Conservation (phyloP, 30 jellyfish, hydroid and myxozoan genomes). For the Turritopsis dohrnii region DNA sequence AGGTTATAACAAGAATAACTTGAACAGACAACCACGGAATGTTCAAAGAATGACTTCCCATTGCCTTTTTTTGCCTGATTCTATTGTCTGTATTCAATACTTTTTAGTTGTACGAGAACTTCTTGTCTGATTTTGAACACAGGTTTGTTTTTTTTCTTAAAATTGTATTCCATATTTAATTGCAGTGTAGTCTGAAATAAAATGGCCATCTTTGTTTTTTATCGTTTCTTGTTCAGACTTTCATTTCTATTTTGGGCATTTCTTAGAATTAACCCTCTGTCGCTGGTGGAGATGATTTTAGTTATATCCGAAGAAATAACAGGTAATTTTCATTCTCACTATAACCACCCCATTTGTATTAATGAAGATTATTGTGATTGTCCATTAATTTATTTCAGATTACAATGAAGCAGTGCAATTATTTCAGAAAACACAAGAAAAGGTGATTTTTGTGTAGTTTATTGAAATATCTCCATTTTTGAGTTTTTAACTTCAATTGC, state of each 20-base stretch:
- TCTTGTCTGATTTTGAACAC: slow-evolving; percentile 78
- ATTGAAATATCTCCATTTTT: too few species aligned
- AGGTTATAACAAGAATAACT: too few species aligned
- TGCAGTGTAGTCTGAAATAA: too few species aligned
- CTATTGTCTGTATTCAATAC: neutral
- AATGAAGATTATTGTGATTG: too few species aligned
- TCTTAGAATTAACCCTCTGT: slow-evolving; percentile 60
- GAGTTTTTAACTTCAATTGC: neutral
- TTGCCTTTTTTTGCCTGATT: too few species aligned
- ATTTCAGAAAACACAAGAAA: slow-evolving; percentile 52
- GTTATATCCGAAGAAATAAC: slow-evolving; percentile 48
- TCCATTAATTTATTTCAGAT: slow-evolving; percentile 29
- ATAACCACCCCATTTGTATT: too few species aligned
- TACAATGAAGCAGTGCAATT: slow-evolving; percentile 53
- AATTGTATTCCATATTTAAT: too few species aligned
- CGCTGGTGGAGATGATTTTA: slow-evolving; percentile 57
- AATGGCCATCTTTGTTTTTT: too few species aligned
- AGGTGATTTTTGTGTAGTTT: too few species aligned
- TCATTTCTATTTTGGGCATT: neutral
- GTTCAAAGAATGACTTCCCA: too few species aligned
- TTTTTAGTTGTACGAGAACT: slow-evolving; percentile 66
- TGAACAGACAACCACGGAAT: too few species aligned
- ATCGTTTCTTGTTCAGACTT: too few species aligned
- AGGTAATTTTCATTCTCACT: slow-evolving; percentile 34
- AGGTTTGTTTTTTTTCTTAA: slow-evolving; percentile 35